Evolutionary conservation across 2,888 invertebrate species (phyloP), one percentile per base, ranked within the genome.

Genomic region (Leucophora obtusa): DNA sequence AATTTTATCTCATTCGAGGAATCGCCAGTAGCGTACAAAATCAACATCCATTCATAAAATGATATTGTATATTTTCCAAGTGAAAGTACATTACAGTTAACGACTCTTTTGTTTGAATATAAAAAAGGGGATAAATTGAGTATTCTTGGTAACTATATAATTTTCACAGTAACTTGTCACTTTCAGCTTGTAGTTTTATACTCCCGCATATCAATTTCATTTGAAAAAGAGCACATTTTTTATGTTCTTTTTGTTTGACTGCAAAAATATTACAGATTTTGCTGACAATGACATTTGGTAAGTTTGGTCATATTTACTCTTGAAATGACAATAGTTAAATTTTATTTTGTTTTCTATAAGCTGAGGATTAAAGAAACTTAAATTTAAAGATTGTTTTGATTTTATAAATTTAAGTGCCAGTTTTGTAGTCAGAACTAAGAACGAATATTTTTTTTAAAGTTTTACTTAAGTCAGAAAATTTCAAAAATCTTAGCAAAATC

Each of bases 241-340:
- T 14, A 82, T 86, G 83, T 85, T 83, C 82, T 82, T 63, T 66
- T 28, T 54, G 9, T 3, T 21, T 35, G 18, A 9, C 28, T 28
- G 10, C 17, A 24, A 21, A 70, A 56, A 28, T 28, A n/a, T 35
- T 53, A 59, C 53, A 62, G 66, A 38, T 68, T 65, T 54, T 74
- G 87, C 86, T 86, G 86, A 82, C 84, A 83, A 82, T 84, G 84
- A 83, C 75, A 83, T 83, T 81, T 83, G 77, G 18, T 83, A 80
- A 82, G 79, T 79, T 80, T 83, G 79, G 79, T 71, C 59, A 71
- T 58, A 47, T 75, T 75, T 56, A 60, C 21, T 80, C 3, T 28
- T 28, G 28, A 56, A 24, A 28, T 58, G 56, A 51, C 21, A 17
- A 10, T 11, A 65, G 17, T 63, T 7, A 33, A 54, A 66, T 66